These are phyloP conservation scores for Sciurus niger DNA, from an alignment of 2,113 vertebrate genomes.

Conservation along the genomic window DNA sequence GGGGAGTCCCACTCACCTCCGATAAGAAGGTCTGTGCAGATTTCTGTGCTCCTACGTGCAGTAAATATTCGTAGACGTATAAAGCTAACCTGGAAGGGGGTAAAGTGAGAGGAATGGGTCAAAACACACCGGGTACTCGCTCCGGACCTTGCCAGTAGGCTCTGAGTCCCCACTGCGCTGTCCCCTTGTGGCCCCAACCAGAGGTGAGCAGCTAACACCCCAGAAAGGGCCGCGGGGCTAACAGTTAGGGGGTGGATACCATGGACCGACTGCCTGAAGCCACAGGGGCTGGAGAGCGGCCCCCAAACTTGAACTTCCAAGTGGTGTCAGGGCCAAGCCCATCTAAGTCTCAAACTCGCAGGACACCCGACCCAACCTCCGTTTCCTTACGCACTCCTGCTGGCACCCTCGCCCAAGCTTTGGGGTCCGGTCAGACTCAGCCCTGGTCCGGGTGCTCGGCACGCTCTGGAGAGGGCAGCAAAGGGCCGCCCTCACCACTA, in stretches of 20 bases:
- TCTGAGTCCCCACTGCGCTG: constrained; percentile 10
- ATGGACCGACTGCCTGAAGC: not conserved
- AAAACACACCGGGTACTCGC: constrained; percentile 24
- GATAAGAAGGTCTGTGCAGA: constrained; percentile 99
- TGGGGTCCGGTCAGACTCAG: constrained; percentile 24
- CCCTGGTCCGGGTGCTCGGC: not conserved
- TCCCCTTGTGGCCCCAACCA: constrained; percentile 60
- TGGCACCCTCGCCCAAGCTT: not conserved
- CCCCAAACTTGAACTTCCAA: constrained; percentile 82
- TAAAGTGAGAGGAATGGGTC: constrained; percentile 46
- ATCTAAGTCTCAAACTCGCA: constrained; percentile 61
- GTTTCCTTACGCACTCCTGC: not conserved
- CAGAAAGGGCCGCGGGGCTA: not conserved
- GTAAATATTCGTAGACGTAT: constrained; percentile 98
- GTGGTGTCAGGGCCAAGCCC: constrained; percentile 47
- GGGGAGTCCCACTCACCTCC: constrained; percentile 91
- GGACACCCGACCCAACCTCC: not conserved
- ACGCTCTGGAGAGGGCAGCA: constrained; percentile 72
- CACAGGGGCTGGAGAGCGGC: not conserved
- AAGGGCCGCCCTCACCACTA: constrained; percentile 66
- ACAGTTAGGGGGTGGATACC: not conserved
- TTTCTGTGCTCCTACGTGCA: constrained; percentile 98
- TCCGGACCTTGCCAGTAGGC: constrained; percentile 58
- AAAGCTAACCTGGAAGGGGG: constrained; percentile 92
- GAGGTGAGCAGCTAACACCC: constrained; percentile 23